Evolutionary conservation across 1,140 invertebrate genomes (phyloP).

Genomic region (Pygmarrhopalites habei): DNA sequence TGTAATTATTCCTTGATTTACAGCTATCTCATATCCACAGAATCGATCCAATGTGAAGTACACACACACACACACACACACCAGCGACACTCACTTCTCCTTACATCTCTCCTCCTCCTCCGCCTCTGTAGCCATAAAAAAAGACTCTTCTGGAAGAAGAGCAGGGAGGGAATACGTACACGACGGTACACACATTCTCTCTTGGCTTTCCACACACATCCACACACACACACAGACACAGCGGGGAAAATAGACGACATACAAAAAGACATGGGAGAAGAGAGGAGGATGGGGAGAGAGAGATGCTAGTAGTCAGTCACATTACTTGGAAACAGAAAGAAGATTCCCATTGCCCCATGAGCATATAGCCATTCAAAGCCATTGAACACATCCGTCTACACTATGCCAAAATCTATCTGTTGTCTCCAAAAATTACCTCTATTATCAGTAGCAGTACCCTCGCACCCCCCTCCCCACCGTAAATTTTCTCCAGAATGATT

Average conservation of each 20-base stretch:
- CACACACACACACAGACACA: background rate
- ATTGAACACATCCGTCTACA: conserved; percentile 29
- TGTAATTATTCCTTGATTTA: conserved; percentile 40
- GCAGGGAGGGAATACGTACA: background rate
- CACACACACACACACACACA: background rate
- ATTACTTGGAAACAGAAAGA: too few species aligned
- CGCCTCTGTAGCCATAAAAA: background rate
- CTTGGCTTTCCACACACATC: background rate
- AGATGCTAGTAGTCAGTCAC: background rate
- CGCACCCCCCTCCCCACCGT: background rate
- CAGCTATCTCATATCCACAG: conserved; percentile 39
- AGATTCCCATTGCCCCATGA: conserved; percentile 8
- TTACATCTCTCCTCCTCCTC: background rate
- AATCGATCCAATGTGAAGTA: conserved; percentile 24
- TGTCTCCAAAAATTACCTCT: conserved; percentile 19
- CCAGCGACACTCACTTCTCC: background rate
- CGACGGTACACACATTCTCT: background rate
- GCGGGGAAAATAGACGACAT: background rate
- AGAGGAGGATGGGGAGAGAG: background rate
- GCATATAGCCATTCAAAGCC: conserved; percentile 15
- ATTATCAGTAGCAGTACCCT: conserved; percentile 6
- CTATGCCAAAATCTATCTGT: conserved; percentile 16
- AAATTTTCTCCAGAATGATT: conserved; percentile 7
- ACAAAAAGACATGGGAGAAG: background rate
- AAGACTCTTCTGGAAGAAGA: background rate